Base-by-base conservation (phyloP, 2,113 vertebrate species). In the Deroptyus accipitrinus region DNA sequence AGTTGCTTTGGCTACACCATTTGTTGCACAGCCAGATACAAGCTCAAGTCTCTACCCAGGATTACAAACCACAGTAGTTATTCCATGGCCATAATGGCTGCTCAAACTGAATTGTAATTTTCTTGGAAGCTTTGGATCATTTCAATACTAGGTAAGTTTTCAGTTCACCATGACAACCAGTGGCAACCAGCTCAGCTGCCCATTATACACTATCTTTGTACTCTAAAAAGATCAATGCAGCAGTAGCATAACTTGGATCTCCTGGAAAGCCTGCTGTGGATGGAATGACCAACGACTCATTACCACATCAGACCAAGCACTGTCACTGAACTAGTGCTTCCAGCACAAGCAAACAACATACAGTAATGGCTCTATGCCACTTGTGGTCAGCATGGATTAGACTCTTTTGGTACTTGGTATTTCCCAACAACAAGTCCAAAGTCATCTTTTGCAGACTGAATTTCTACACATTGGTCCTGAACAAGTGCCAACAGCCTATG, bases 401-500 rank as follows among this genome's bases (percentile, higher is more conserved):
- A 19, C 27, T 81, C 72, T 78, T 57, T 22, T 13, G 42, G 27
- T n/a, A 70, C 52, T 55, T 31, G 25, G 4, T 86, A 22, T 73
- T 86, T 76, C 82, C 66, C 69, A 89, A 3, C 27, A 61, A n/a
- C 3, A 3, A 84, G 93, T 89, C 57, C 77, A 91, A 94, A 94
- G 94, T 92, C 62, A 31, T 52, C 35, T 84, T 87, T 25, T 16
- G 48, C 48, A 39, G 51, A 70, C 61, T 66, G 27, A 23, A 64
- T 84, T 95, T 95, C 86, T 72, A 92, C 77, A 78, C 10, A 17
- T 7, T 39, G 46, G 46, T 74, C 61, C 78, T 88, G 66, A 92
- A 89, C 33, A 76, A 48, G 52, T 37, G 93, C 94, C 94, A 94
- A 13, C 11, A 59, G 57, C 3, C 55, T 55, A 14, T 1, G 15